Base-by-base conservation (phyloP, 2,888 invertebrate genomes). In the Andrena marginata region DNA sequence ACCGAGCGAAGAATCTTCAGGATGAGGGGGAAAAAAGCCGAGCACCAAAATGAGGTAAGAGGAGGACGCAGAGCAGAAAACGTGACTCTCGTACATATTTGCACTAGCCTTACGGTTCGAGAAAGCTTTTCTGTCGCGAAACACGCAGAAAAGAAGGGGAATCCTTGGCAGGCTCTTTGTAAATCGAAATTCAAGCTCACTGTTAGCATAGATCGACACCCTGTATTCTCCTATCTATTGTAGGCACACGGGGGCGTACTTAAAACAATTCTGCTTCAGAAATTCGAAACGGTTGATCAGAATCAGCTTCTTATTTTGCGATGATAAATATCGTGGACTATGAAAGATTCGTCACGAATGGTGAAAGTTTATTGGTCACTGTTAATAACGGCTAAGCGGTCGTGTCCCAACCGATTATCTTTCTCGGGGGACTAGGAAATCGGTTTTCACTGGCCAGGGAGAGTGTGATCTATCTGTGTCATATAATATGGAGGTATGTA, bases 41-140 rank as follows among this genome's bases (percentile, higher is more conserved):
- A 51, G 56, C 33, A 35, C 26, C 51, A 42, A 63, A 59, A 67
- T 54, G 77, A 56, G 59, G 80, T 23, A 56, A 68, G 63, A 67
- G 77, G 56, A 62, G 60, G 73, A 76, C 60, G 64, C n/a, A 33
- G 48, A 75, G 65, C 48, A 63, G 73, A 69, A 42, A 84, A 84
- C 77, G 77, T 84, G 79, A 76, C 77, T 54, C 51, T 65, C 69
- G 69, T 85, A 73, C 72, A 77, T 75, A 70, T 77, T 75, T 33
- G 67, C 31, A 60, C 62, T 48, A 56, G 26, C 42, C n/a, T 74
- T 35, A 35, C 31, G 59, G n/a, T 51, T 73, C 49, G 31, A 68
- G 67, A 64, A 69, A 79, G n/a, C 67, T 68, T 63, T 77, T 65
- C 49, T 68, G 10, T 29, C 7, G 20, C 5, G 29, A 48, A 26